Evolutionary conservation across 2,113 vertebrate species (phyloP), one percentile per base, ranked within the genome.

Genomic region (Hassar affinis): DNA sequence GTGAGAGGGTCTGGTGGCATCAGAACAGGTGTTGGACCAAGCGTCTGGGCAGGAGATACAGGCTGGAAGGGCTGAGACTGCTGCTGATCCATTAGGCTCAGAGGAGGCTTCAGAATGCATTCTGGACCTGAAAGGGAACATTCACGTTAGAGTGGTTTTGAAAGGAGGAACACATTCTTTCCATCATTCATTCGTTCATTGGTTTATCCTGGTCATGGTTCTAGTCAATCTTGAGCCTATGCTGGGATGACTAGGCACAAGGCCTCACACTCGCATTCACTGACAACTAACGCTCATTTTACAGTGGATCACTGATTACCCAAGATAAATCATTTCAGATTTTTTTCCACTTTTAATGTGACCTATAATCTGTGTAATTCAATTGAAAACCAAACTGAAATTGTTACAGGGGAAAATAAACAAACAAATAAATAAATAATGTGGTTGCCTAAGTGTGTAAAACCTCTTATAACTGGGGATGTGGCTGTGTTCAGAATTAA

Each of bases 1-100:
- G 83, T 86, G 0, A 88, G 77, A 4, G 88, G 82, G 49, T 89
- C 86, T 0, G 89, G 89, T 0, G 89, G 59, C 72, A 92, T 86
- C 14, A 91, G 86, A 14, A 90, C 89, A 14, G 92, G 91, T 47
- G 87, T 85, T n/a, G 90, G 89, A 81, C 91, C 89, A 4, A 93
- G 87, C n/a, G 90, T 81, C 62, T 90, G 91, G 78, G 89, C 30
- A 2, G 90, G 90, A 74, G 51, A 68, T 33, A 97, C 95, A 90
- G 93, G 95, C 86, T 92, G 94, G 86, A 93, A 95, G 79, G 92
- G 91, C 90, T 91, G 87, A 64, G 74, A 93, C 71, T 92, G 93
- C 17, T 88, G 91, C 87, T 92, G 89, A 85, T 94, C 96, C 94
- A 93, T 94, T 92, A 95, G 87, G 86, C 90, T 93, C 80, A 92